phyloP scores from a whole-genome alignment of 2,797 vertebrate genomes.

The Acanthurus leucopareius region DNA sequence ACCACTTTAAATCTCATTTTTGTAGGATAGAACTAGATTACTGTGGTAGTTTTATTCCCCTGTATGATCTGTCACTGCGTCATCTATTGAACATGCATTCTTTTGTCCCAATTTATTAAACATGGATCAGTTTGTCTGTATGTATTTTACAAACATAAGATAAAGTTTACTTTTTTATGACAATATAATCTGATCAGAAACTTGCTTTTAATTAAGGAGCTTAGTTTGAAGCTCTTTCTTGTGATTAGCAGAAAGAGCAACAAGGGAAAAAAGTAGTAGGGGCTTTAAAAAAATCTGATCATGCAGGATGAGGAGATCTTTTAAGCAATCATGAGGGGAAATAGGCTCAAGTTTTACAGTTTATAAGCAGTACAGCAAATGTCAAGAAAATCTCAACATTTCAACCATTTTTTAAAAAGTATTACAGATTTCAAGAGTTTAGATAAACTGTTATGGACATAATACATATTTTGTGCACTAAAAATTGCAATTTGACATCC shows the following conservation, averaged over 20 bases:
- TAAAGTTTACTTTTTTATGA: too few relatives aligned
- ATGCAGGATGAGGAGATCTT: too few relatives aligned
- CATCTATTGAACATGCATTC: not conserved
- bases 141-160: too few relatives aligned
- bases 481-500: constrained; percentile 19
- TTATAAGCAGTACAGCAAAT: not conserved
- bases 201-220: too few relatives aligned
- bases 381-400: not conserved
- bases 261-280: too few relatives aligned
- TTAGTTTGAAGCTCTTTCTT: too few relatives aligned
- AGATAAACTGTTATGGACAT: too few relatives aligned
- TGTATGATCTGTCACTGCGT: not conserved
- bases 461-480: not conserved
- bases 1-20: not conserved
- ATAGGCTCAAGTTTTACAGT: not conserved
- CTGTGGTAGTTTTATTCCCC: not conserved
- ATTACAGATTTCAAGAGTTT: not conserved
- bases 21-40: not conserved
- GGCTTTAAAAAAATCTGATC: too few relatives aligned
- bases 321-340: not conserved
- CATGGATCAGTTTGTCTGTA: too few relatives aligned
- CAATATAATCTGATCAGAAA: too few relatives aligned
- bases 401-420: not conserved
- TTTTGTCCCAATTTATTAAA: not conserved
- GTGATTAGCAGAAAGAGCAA: too few relatives aligned